A percentile compares a stretch with the other conserved stretches of the same genome.
Conservation (phyloP, 2,797 vertebrate genomes). For the Thunnus albacares region DNA sequence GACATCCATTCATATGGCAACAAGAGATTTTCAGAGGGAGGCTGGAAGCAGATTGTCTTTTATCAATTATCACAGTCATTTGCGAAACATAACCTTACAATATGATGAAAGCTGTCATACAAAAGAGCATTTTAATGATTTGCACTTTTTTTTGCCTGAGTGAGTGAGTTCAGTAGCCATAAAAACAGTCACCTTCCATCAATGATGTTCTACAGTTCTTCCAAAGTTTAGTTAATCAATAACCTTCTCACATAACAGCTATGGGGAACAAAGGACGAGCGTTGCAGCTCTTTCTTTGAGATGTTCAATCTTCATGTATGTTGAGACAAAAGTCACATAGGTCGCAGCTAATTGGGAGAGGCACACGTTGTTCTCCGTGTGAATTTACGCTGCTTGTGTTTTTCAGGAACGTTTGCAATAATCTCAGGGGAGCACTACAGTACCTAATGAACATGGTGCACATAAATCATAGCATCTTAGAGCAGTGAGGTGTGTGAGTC, state of each 20-base stretch:
- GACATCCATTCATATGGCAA: conserved; percentile 16
- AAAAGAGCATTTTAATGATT: conserved; percentile 32
- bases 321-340: conserved; percentile 50
- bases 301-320: conserved; percentile 47
- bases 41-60: conserved; percentile 20
- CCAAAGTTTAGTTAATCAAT: conserved; percentile 50
- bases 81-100: conserved; percentile 33
- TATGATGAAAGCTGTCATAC: conserved; percentile 27
- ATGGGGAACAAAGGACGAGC: conserved; percentile 10
- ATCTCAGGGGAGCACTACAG: conserved; percentile 44
- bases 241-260: conserved; percentile 25
- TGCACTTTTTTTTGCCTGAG: conserved; percentile 23
- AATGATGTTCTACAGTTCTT: conserved; percentile 5
- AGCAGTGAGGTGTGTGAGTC: conserved; percentile 41
- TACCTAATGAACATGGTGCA: conserved; percentile 48
- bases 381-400: conserved; percentile 37
- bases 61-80: conserved; percentile 35
- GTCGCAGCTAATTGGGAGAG: conserved; percentile 58
- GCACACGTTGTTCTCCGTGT: conserved; percentile 12
- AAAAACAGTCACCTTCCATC: conserved; percentile 30
- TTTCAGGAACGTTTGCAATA: conserved; percentile 12
- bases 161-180: conserved; percentile 17
- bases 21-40: conserved; percentile 9
- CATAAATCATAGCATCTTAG: conserved; percentile 45
- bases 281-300: conserved; percentile 37